These are phyloP conservation scores for Thecocarcelia acutangulata DNA, from an alignment of 2,888 invertebrate species.

Conservation along the genomic window DNA sequence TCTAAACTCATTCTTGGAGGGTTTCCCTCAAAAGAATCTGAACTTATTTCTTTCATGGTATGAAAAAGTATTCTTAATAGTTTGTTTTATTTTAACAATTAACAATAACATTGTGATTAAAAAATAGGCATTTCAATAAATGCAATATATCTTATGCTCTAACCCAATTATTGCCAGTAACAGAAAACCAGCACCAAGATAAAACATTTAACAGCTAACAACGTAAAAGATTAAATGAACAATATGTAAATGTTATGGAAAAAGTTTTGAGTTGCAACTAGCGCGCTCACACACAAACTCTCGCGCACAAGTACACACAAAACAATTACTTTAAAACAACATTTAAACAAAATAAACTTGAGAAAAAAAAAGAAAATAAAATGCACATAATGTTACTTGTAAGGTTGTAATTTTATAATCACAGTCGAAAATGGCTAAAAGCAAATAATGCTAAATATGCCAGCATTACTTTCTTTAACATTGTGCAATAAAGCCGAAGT, in stretches of 20 bases:
- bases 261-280: conserved; percentile 47
- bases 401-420: conserved; percentile 59
- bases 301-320: background rate
- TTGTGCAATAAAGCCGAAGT: conserved; percentile 38
- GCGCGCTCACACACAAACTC: background rate
- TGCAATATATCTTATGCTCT: background rate
- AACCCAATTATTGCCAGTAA: conserved; percentile 28
- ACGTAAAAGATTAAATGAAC: conserved; percentile 49
- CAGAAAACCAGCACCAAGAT: conserved; percentile 35
- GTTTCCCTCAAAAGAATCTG: too few species aligned
- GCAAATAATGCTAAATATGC: conserved; percentile 54
- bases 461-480: conserved; percentile 28
- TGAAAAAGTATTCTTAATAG: too few species aligned
- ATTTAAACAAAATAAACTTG: conserved; percentile 16
- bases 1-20: too few species aligned
- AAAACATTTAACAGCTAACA: conserved; percentile 49
- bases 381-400: conserved; percentile 43
- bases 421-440: conserved; percentile 50
- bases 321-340: conserved; percentile 38
- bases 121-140: too few species aligned
- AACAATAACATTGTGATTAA: too few species aligned
- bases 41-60: too few species aligned
- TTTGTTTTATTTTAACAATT: too few species aligned
- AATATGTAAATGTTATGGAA: conserved; percentile 47
- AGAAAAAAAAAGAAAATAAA: background rate